Percentiles rank a stretch among this genome's conserved stretches.
Evolutionary conservation across 2,113 vertebrate species (phyloP).

Genomic region (Campylomormyrus tamandua): DNA sequence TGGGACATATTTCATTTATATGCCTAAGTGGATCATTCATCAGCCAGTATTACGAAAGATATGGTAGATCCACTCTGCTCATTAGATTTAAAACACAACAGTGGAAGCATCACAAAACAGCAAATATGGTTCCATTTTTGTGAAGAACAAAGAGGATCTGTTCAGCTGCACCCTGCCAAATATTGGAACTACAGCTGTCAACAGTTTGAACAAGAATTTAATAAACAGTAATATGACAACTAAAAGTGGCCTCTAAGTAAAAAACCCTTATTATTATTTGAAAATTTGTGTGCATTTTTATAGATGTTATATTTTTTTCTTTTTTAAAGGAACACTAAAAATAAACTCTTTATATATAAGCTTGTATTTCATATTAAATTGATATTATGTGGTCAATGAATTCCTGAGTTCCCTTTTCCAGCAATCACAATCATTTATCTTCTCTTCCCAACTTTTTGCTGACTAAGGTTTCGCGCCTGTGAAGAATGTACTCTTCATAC

Average conservation of each 20-base stretch:
- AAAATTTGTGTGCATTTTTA: neutral
- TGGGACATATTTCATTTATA: constrained; percentile 1
- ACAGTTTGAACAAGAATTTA: neutral
- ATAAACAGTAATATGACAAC: neutral
- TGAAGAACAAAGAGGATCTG: neutral
- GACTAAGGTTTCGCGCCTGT: neutral
- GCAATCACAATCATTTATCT: neutral
- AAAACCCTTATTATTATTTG: neutral
- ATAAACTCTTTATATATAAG: neutral
- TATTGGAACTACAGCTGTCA: neutral
- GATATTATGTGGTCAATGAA: neutral
- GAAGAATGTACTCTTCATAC: neutral
- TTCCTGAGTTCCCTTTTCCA: neutral
- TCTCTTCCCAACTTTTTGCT: neutral
- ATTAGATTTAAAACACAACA: neutral
- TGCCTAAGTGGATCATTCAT: neutral
- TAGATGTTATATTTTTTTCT: neutral
- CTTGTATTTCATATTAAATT: neutral
- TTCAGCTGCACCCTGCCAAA: neutral
- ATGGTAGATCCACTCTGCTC: neutral
- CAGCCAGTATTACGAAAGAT: neutral
- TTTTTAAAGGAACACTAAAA: neutral
- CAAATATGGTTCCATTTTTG: neutral
- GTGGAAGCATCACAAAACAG: neutral
- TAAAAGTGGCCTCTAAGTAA: neutral